Conservation (phyloP, 2,888 invertebrate species). For the Eutolmus rufibarbis region DNA sequence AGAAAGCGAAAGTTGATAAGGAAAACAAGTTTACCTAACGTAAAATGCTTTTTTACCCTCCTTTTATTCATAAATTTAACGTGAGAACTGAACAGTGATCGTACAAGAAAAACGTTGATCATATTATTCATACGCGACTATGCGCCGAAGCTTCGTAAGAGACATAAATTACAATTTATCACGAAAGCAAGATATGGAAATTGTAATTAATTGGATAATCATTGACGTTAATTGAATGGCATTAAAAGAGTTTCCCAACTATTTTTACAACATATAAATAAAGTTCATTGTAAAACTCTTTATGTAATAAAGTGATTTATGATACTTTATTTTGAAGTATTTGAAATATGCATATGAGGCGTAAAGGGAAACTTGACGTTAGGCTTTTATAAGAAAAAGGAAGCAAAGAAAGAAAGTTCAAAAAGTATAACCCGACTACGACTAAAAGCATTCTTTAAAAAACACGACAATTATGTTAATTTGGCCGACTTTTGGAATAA, state of each 20-base stretch:
- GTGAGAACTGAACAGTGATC: not conserved
- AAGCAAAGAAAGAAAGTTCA: too few relatives aligned
- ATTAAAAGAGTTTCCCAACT: not conserved
- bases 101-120: not conserved
- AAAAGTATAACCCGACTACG: too few relatives aligned
- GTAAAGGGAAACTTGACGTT: too few relatives aligned
- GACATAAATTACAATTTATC: not conserved
- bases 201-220: not conserved
- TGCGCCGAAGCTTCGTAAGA: not conserved
- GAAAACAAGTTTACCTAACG: not conserved
- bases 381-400: too few relatives aligned
- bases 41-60: not conserved
- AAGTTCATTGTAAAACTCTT: not conserved
- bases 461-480: too few relatives aligned
- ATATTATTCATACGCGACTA: not conserved
- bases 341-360: too few relatives aligned
- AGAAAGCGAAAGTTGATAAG: slow-evolving; percentile 15
- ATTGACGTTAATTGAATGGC: not conserved
- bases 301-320: not conserved
- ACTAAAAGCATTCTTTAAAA: too few relatives aligned
- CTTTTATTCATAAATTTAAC: not conserved
- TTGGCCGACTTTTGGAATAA: too few relatives aligned
- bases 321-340: not conserved
- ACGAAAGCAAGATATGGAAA: not conserved
- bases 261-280: not conserved